Base-by-base conservation (phyloP, 1,140 invertebrate species). In the Drosophila littoralis region DNA sequence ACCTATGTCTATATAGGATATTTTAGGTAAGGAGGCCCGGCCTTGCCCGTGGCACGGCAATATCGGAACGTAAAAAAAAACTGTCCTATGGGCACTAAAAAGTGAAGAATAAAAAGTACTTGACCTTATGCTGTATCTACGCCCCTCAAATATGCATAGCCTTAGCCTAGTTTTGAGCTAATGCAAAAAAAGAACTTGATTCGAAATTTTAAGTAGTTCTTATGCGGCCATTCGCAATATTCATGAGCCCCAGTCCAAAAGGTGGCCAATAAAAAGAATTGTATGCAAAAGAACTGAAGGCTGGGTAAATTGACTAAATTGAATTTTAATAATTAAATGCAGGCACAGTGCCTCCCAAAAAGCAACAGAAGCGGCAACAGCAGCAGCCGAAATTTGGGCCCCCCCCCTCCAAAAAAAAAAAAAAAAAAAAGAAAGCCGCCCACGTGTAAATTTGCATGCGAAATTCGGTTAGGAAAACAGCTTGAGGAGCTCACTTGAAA, bases 241-340 rank as follows among this genome's bases (percentile, higher is more conserved):
- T 75, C 67, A 75, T 75, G 52, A 75, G 67, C 8, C 52, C 38
- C n/a, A 35, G 42, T 32, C 46, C 55, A 46, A 65, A 63, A 75
- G 45, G 33, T 65, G 54, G 67, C 52, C 74, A 65, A 64, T 64
- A 51, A 71, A 64, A 71, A 71, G 59, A 65, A 55, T 46, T 28
- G 36, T 51, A 45, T 48, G 35, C 35, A 48, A 48, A 13, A 12
- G 40, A 5, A 35, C 15, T 57, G 17, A 65, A 33, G 38, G 33
- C n/a, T 50, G 52, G 51, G 70, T 46, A 69, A 90, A 89, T 89
- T 89, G 84, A 78, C 85, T 70, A 89, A 90, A 89, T 89, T 89
- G 90, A 89, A 89, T 89, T 89, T 89, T 89, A 89, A 89, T 88
- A 89, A 88, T 88, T 88, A 89, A 88, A 81, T 78, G 84, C 84